These are phyloP conservation scores for Typhlichthys subterraneus DNA, from an alignment of 2,797 vertebrate species.

Conservation along the genomic window DNA sequence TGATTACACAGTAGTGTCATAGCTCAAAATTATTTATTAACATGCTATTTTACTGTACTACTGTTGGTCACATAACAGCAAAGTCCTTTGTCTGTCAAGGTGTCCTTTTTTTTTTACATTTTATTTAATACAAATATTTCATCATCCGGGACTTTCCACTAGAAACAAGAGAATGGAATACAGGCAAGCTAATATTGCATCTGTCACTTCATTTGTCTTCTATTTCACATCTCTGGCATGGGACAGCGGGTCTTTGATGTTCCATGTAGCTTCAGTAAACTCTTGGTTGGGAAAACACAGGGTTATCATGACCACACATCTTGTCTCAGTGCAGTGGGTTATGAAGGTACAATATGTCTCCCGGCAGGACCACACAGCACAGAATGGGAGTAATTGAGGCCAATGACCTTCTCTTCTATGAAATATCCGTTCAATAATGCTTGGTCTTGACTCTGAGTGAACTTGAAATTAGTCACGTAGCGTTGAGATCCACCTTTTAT, in stretches of 20 bases:
- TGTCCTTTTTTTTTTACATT: conserved; percentile 14
- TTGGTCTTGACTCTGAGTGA: neutral
- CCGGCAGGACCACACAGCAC: too few relatives aligned
- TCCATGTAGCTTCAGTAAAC: conserved; percentile 23
- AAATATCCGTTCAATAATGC: neutral
- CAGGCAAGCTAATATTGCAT: conserved; percentile 25
- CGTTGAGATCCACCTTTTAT: neutral
- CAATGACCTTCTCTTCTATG: neutral
- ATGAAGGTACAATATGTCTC: too few relatives aligned
- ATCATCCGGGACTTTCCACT: conserved; percentile 41
- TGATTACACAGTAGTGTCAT: too few relatives aligned
- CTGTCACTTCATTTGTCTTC: conserved; percentile 16
- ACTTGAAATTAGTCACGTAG: neutral
- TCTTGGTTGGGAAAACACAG: conserved; percentile 19
- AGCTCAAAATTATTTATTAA: too few relatives aligned
- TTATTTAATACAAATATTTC: conserved; percentile 3
- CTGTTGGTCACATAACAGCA: too few relatives aligned
- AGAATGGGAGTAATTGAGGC: neutral
- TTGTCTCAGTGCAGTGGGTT: conserved; percentile 8
- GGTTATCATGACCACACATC: conserved; percentile 23
- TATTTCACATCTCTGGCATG: conserved; percentile 33
- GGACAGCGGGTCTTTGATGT: conserved; percentile 38
- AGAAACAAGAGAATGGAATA: conserved; percentile 24
- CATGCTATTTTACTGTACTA: too few relatives aligned
- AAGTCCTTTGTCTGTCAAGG: too few relatives aligned